A percentile compares a stretch with the other conserved stretches of the same genome.
These are phyloP conservation scores for Acrossocheilus wenchowensis DNA, from an alignment of 2,797 vertebrate genomes.

Conservation along the genomic window DNA sequence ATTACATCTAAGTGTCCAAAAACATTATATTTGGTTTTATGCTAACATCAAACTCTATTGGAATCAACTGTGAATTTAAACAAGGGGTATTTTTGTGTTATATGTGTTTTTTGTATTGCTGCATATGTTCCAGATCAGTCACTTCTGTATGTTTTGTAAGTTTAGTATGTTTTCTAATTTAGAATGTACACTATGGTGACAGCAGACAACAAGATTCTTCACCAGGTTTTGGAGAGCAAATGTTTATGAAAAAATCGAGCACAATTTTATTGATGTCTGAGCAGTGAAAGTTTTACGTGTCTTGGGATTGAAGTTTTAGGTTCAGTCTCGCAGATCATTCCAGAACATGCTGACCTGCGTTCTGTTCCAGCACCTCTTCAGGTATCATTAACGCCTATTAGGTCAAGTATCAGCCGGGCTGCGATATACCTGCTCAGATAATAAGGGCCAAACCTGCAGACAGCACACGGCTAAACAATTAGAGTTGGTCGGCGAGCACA, in stretches of 20 bases:
- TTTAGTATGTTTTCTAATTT: not conserved
- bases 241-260: not conserved
- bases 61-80: not conserved
- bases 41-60: not conserved
- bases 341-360: constrained; percentile 78
- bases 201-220: not conserved
- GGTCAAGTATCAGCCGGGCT: constrained; percentile 87
- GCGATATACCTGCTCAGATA: constrained; percentile 95
- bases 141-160: not conserved
- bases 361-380: constrained; percentile 33
- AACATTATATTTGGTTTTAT: not conserved
- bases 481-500: constrained; percentile 94
- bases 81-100: not conserved
- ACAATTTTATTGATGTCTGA: not conserved
- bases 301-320: not conserved
- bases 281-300: not conserved
- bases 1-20: not conserved
- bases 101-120: not conserved
- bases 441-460: constrained; percentile 90
- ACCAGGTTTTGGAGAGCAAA: not conserved
- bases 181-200: not conserved
- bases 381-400: constrained; percentile 78
- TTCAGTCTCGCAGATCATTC: constrained; percentile 68
- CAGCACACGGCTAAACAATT: constrained; percentile 95
- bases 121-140: not conserved